Base-by-base conservation (phyloP, 2,888 invertebrate species). In the Ditula angustiorana region DNA sequence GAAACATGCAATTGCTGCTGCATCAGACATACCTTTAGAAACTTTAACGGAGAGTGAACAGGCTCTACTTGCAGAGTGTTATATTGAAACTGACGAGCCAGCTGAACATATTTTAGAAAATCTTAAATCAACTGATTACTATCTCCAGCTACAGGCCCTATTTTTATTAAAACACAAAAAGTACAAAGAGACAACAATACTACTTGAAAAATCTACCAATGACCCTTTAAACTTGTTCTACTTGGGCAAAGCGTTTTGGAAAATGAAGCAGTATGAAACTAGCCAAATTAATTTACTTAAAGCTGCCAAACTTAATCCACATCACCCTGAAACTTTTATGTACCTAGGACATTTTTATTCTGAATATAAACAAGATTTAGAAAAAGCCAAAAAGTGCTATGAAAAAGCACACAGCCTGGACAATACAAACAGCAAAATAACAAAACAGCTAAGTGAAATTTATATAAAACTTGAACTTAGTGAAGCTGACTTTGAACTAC, bases 381-480 rank as follows among this genome's bases (percentile, higher is more conserved):
- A 94, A 55, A 96, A 97, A 75, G 96, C 98, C 0, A 94, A 94
- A 70, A 96, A 96, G 79, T 98, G 98, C 85, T 98, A 96, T 83
- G 96, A 97, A 86, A 97, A 97, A 85, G 96, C 97, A 44, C 94
- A 96, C 70, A 95, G 95, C 77, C 92, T 98, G 1, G 96, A 97
- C 88, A 93, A 94, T 10, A 86, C 90, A 62, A 95, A 95, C 67
- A 93, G 94, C 30, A 94, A 94, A 73, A 96, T 96, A 66, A 96
- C 96, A 8, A 94, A 95, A 73, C 94, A 95, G 70, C 91, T 98
- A 47, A 97, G 97, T 87, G 96, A 96, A 76, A 93, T 95, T 33
- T 96, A 98, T 77, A 94, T 95, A 61, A 92, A 95, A 73, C 80
- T 95, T 46, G 94, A 95, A 67, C 95, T 96, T 71, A 95, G 94